Evolutionary conservation across 2,888 invertebrate species (phyloP), one percentile per base, ranked within the genome.

Genomic region (Polia nebulosa): DNA sequence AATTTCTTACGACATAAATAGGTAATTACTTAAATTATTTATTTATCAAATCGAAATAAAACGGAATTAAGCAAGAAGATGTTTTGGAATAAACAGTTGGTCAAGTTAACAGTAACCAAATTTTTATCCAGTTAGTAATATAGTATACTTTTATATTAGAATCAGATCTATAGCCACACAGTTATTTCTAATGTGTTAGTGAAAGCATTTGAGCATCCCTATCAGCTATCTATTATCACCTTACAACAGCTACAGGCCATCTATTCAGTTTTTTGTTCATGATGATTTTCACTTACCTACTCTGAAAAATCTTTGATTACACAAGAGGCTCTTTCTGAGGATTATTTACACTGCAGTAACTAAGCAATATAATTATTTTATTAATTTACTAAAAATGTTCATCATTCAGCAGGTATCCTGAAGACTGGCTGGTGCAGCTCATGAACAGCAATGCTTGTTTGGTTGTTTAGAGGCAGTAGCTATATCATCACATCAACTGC

Each of bases 331-430:
- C 93, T 94, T 94, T 92, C 93, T 94, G 93, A 93, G 34, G 81
- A 52, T 36, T 17, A 52, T 36, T 17, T 22, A 36, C 15, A 13
- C 0, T 52, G 6, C 2, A 20, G 27, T 1, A 57, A 25, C 9
- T 27, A 9, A 51, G 7, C 13, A 41, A 32, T 44, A 9, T 49
- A 20, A 6, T 27, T 17, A 52, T 32, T 47, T 60, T 13, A 47
- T 45, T 36, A 17, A 4, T 36, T 47, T 27, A 52, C 15, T 20
- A 45, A 45, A 61, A 22, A 8, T 39, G 17, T 29, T 27, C 7
- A 39, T 67, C 32, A 34, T 53, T 69, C 83, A 84, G 13, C 76
- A 98, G 98, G 98, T 87, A 98, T 99, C 90, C 96, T 99, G 92
- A 99, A 99, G 96, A 20, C 22, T 64, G 36, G 17, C 29, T 2